Percentiles rank a stretch among this genome's conserved stretches.
Conservation (phyloP, 2,113 vertebrate genomes). For the Genyomyrus donnyi region DNA sequence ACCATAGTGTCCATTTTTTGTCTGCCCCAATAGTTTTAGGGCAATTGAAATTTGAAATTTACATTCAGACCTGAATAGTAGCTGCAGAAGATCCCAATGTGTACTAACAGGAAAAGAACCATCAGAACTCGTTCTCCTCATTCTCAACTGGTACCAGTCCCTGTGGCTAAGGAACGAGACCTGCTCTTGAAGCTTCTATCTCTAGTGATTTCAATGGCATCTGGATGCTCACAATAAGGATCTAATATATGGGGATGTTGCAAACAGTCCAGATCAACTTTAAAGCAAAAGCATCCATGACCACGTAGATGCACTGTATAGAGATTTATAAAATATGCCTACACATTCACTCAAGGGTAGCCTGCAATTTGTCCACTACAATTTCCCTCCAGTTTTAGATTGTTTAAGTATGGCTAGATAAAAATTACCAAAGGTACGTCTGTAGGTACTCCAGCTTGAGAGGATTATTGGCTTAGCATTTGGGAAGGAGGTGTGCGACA, state of each 20-base stretch:
- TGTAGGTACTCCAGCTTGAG: background rate
- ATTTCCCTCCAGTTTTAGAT: background rate
- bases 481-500: background rate
- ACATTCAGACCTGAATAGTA: background rate
- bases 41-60: background rate
- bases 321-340: background rate
- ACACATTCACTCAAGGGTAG: background rate
- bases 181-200: background rate
- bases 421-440: background rate
- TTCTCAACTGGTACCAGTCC: background rate
- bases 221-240: background rate
- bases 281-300: background rate
- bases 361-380: background rate
- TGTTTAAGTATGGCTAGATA: background rate
- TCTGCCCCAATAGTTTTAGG: background rate
- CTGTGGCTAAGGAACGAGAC: background rate
- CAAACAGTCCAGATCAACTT: background rate
- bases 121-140: background rate
- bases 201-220: background rate
- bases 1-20: background rate
- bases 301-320: background rate
- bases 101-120: background rate
- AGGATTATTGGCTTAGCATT: background rate
- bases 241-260: background rate
- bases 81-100: background rate